Base-by-base conservation (phyloP, 2,888 invertebrate genomes). In the Sialis lutaria region DNA sequence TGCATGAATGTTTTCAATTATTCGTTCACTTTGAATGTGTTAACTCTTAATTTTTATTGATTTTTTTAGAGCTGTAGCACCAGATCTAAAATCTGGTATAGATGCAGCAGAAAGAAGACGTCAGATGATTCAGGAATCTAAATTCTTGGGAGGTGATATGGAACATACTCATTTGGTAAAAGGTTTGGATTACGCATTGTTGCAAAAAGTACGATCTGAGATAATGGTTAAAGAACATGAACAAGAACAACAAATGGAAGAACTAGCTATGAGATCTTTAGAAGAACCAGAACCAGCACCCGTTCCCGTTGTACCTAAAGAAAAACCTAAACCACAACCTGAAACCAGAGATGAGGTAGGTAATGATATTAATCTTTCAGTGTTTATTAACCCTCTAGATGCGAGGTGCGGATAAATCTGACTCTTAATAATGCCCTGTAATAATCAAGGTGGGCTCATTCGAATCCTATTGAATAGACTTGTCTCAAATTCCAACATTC, bases 151-250 rank as follows among this genome's bases (percentile, higher is more conserved):
- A 63, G 98, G 98, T 75, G 98, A 98, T 66, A 96, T 98, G 89
- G 96, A 98, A 60, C 98, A 99, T 58, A 99, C 98, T 62, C 98
- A 99, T 69, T 92, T 99, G 74, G 98, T 99, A 56, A 99, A 98
- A 69, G 98, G 92, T 56, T 67, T 79, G 43, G 93, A 93, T 73
- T 93, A 89, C 64, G 91, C 92, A 0, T 67, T 93, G 45, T 64
- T 93, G 48, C 91, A 92, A 58, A 89, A 97, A 73, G 91, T 90
- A 0, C 78, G 95, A 42, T 92, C 92, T 53, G 97, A 98, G 65
- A 90, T 96, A 52, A 68, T 69, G 48, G 68, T 67, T 34, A 83
- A 83, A 49, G 93, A 93, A 59, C 74, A 75, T 47, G 87, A 88
- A 56, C 81, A 85, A 58, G 89, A 90, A 54, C 76, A 79, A 1